These are phyloP conservation scores for Bufo bufo DNA, from an alignment of 2,113 vertebrate genomes.

Conservation along the genomic window DNA sequence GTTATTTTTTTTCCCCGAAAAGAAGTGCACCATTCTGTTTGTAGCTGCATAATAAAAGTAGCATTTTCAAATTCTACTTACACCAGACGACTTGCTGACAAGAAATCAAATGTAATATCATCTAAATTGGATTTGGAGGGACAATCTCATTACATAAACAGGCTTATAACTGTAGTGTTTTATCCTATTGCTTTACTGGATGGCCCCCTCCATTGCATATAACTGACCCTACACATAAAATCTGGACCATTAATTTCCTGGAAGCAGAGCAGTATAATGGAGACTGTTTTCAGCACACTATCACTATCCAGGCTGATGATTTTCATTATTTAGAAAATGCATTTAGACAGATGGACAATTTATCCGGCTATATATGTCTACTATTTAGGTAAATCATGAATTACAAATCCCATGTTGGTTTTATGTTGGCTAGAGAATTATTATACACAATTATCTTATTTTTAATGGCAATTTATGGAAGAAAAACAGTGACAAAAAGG, in stretches of 20 bases:
- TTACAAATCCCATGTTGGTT: not conserved
- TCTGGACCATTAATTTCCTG: constrained; percentile 5
- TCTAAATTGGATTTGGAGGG: not conserved
- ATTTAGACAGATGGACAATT: not conserved
- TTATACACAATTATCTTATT: not conserved
- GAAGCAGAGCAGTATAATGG: not conserved
- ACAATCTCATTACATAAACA: not conserved
- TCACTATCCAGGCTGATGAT: not conserved
- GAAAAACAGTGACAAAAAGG: too few relatives aligned
- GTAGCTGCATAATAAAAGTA: not conserved
- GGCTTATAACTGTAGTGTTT: not conserved
- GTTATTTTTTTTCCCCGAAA: not conserved
- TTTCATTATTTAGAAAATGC: not conserved
- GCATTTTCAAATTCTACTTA: not conserved
- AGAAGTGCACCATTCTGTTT: too few relatives aligned
- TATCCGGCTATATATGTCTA: not conserved
- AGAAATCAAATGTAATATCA: not conserved
- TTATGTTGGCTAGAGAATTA: too few relatives aligned
- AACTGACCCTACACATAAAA: not conserved
- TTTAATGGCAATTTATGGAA: too few relatives aligned
- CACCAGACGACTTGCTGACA: not conserved
- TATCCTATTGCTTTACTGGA: not conserved
- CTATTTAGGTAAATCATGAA: not conserved
- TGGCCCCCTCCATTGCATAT: not conserved
- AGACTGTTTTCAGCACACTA: not conserved